Percentiles rank a stretch among this genome's conserved stretches.
Conservation (phyloP, 2,113 vertebrate genomes). For the Centropristis striata region DNA sequence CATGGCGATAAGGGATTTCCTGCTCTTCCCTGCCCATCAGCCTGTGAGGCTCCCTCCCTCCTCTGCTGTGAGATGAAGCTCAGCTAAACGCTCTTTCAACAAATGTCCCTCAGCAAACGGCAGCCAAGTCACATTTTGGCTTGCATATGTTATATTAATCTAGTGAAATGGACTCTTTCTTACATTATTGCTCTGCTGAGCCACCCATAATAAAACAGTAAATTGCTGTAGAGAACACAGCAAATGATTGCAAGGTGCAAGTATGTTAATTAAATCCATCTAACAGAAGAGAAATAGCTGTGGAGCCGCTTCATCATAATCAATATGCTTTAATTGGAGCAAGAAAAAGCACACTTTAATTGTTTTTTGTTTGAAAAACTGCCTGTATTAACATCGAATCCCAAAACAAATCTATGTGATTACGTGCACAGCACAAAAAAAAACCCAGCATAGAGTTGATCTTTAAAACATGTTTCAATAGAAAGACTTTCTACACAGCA, state of each 20-base stretch:
- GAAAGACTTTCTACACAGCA: background rate
- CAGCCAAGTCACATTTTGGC: slow-evolving; percentile 27
- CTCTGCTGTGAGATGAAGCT: slow-evolving; percentile 51
- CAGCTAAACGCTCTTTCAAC: slow-evolving; percentile 36
- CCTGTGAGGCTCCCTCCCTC: slow-evolving; percentile 44
- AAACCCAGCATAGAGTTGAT: too few species aligned
- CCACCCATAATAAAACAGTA: background rate
- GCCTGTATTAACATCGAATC: background rate
- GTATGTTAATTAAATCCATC: background rate
- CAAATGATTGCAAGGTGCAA: background rate
- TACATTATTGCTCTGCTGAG: slow-evolving; percentile 22
- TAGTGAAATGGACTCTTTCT: background rate
- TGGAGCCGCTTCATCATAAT: background rate
- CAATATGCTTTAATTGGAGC: background rate
- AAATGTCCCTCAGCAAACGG: slow-evolving; percentile 42
- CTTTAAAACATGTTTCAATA: background rate
- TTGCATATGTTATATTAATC: background rate
- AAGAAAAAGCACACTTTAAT: background rate
- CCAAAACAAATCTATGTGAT: background rate
- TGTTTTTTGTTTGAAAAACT: background rate
- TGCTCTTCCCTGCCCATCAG: slow-evolving; percentile 55
- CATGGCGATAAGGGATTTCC: slow-evolving; percentile 79
- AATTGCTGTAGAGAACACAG: background rate
- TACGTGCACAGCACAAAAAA: background rate
- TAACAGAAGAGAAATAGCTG: background rate